phyloP scores from a whole-genome alignment of 2,797 vertebrate genomes.

The Eulemur mongoz region DNA sequence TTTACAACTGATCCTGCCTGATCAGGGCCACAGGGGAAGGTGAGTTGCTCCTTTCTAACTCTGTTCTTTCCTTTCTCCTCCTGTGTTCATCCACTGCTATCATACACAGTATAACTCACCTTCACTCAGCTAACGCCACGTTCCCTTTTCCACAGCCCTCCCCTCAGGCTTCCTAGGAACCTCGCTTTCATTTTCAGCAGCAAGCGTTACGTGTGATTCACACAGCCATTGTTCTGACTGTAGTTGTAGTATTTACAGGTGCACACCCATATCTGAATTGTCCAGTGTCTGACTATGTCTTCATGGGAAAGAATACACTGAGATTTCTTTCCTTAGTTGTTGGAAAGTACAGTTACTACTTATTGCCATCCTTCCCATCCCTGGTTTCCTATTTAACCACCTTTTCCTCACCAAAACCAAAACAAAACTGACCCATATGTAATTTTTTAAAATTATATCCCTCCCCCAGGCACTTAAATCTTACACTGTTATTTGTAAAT shows the following conservation, averaged over 20 bases:
- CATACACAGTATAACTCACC: neutral
- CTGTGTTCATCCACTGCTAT: neutral
- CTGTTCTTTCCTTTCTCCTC: neutral
- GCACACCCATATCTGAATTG: conserved; percentile 30
- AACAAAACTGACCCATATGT: conserved; percentile 33
- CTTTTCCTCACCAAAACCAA: conserved; percentile 46
- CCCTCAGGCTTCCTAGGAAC: neutral
- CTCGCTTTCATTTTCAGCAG: conserved; percentile 61
- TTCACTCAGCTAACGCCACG: neutral
- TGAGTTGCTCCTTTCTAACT: neutral
- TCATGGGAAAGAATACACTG: conserved; percentile 58
- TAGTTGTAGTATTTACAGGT: neutral
- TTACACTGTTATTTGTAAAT: conserved; percentile 80
- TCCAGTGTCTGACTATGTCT: conserved; percentile 71
- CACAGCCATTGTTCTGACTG: conserved; percentile 21
- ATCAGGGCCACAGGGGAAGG: neutral
- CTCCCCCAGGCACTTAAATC: conserved; percentile 85
- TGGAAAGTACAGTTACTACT: conserved; percentile 48
- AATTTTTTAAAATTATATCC: conserved; percentile 62
- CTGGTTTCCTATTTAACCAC: conserved; percentile 27
- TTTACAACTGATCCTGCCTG: neutral
- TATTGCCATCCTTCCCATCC: conserved; percentile 13
- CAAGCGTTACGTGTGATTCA: neutral
- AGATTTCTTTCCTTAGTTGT: conserved; percentile 40
- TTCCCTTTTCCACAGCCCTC: neutral